A percentile compares a stretch with the other conserved stretches of the same genome.
phyloP scores from a whole-genome alignment of 2,888 invertebrate genomes.

The Lysandra coridon region DNA sequence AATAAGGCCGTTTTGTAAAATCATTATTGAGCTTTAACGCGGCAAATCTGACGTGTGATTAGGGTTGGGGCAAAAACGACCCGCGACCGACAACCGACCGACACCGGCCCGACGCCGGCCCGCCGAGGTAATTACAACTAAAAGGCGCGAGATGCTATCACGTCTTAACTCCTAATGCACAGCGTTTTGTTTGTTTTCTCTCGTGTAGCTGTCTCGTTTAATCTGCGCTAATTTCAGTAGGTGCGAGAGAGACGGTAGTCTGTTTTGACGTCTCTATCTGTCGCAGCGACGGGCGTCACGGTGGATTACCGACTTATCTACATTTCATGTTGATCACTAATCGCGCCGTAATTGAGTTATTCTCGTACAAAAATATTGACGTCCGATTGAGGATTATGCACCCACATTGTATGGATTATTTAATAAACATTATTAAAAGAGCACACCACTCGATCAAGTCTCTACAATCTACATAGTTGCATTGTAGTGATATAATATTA shows the following conservation, averaged over 20 bases:
- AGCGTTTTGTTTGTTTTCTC: slow-evolving; percentile 72
- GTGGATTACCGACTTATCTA: background rate
- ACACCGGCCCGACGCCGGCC: slow-evolving; percentile 4
- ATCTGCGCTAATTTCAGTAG: slow-evolving; percentile 27
- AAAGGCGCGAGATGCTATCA: slow-evolving; percentile 69
- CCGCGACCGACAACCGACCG: slow-evolving; percentile 8
- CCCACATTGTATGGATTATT: background rate
- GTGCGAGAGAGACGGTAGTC: slow-evolving; percentile 53
- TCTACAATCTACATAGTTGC: background rate
- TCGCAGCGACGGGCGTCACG: slow-evolving; percentile 48
- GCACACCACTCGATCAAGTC: background rate
- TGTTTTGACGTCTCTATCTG: slow-evolving; percentile 68
- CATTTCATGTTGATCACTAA: background rate
- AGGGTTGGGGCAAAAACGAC: slow-evolving; percentile 71
- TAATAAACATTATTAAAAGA: background rate
- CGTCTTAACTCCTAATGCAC: slow-evolving; percentile 73
- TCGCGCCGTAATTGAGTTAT: slow-evolving; percentile 49
- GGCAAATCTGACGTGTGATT: slow-evolving; percentile 78
- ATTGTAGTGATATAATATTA: background rate
- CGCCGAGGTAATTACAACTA: slow-evolving; percentile 66
- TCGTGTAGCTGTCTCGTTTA: slow-evolving; percentile 56
- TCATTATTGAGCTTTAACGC: slow-evolving; percentile 65
- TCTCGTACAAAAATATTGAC: slow-evolving; percentile 5
- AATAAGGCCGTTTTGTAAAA: slow-evolving; percentile 65
- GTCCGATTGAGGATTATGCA: background rate